A percentile compares a stretch with the other conserved stretches of the same genome.
These are phyloP conservation scores for Dicrostonyx torquatus DNA, from an alignment of 2,797 vertebrate genomes.

Conservation along the genomic window DNA sequence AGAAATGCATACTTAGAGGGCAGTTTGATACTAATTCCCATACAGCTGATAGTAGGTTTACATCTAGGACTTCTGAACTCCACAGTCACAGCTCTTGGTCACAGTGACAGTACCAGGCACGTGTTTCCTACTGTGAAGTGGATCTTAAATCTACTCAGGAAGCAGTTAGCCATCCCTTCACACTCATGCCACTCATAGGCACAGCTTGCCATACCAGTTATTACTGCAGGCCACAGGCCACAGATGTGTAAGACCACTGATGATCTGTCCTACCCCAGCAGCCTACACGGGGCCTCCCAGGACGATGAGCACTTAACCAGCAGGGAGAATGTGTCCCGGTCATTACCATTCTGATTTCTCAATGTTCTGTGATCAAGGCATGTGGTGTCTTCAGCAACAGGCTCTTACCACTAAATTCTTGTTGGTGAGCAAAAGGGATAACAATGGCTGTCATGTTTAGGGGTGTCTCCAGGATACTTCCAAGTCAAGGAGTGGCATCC, in stretches of 20 bases:
- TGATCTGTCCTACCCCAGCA: neutral
- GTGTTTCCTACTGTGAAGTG: neutral
- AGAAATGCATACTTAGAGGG: neutral
- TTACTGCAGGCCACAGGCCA: neutral
- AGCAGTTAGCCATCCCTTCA: neutral
- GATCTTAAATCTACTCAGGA: neutral
- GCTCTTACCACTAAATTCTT: neutral
- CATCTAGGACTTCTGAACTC: neutral
- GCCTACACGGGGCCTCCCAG: neutral
- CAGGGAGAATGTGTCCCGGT: too few species aligned
- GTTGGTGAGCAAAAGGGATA: neutral
- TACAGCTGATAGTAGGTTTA: neutral
- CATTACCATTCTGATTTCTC: neutral
- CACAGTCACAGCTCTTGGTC: neutral
- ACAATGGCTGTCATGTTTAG: neutral
- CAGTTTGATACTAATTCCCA: neutral
- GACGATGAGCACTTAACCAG: neutral
- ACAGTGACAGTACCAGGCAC: neutral
- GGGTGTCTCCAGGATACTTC: neutral
- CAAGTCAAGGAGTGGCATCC: neutral
- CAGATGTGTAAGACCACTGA: neutral
- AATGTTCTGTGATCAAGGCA: neutral
- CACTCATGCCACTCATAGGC: neutral
- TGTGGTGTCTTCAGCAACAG: neutral
- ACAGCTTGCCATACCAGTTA: neutral